Conservation (phyloP, 2,888 invertebrate genomes). For the Nysson spinosus region DNA sequence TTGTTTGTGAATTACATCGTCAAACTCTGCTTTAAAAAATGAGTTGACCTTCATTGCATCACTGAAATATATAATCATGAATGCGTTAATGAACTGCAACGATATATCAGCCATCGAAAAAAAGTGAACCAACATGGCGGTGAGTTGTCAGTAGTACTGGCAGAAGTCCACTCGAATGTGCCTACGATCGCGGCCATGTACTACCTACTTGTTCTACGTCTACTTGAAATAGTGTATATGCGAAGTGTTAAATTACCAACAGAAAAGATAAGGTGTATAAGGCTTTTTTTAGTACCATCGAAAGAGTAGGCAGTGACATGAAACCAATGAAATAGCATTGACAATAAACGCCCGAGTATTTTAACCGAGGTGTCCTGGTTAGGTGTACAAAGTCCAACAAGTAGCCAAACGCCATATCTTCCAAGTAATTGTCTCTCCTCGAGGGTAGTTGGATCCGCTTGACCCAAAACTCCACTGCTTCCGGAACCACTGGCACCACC, state of each 20-base stretch:
- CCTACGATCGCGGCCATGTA: slow-evolving; percentile 62
- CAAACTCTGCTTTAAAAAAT: too few relatives aligned
- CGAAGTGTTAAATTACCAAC: slow-evolving; percentile 76
- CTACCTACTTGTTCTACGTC: slow-evolving; percentile 64
- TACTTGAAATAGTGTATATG: slow-evolving; percentile 73
- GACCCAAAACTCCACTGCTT: slow-evolving; percentile 69
- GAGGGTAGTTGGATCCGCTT: slow-evolving; percentile 76
- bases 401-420: slow-evolving; percentile 97
- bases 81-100: too few relatives aligned
- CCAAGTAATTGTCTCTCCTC: slow-evolving; percentile 95
- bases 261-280: slow-evolving; percentile 77
- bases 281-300: slow-evolving; percentile 85
- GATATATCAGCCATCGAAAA: too few relatives aligned
- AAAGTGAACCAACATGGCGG: too few relatives aligned
- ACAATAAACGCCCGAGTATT: slow-evolving; percentile 92
- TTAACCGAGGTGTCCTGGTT: slow-evolving; percentile 87
- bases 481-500: slow-evolving; percentile 75
- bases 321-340: slow-evolving; percentile 99
- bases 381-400: slow-evolving; percentile 94
- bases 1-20: too few relatives aligned
- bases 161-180: slow-evolving; percentile 45
- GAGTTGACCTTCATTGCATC: too few relatives aligned
- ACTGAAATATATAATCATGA: too few relatives aligned
- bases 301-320: slow-evolving; percentile 98
- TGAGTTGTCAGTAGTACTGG: too few relatives aligned